These are phyloP conservation scores for Parnassius orleans DNA, from an alignment of 2,888 invertebrate species.

Conservation along the genomic window DNA sequence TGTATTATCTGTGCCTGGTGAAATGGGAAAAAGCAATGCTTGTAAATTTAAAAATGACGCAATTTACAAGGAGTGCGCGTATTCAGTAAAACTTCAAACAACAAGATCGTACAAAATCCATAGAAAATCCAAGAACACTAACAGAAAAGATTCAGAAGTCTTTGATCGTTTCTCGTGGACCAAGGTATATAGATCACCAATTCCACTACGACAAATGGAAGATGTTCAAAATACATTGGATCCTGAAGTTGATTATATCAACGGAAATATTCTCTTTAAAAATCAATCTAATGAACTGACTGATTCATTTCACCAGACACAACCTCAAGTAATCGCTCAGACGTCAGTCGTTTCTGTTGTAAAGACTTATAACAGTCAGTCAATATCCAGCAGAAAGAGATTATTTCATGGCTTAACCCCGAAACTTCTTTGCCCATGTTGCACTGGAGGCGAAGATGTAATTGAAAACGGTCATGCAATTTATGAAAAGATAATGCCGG, in stretches of 20 bases:
- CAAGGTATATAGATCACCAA: conserved; percentile 52
- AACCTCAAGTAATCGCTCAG: conserved; percentile 33
- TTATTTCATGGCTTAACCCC: conserved; percentile 36
- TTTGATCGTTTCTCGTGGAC: conserved; percentile 48
- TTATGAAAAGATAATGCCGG: conserved; percentile 36
- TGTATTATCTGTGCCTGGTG: neutral
- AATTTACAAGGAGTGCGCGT: conserved; percentile 61
- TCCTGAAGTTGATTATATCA: conserved; percentile 12
- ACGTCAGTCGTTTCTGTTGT: conserved; percentile 42
- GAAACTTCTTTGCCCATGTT: conserved; percentile 58
- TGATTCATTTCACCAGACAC: neutral
- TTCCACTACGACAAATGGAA: conserved; percentile 33
- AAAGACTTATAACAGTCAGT: conserved; percentile 29
- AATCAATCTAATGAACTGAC: conserved; percentile 1
- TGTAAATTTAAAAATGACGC: conserved; percentile 30
- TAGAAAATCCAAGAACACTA: conserved; percentile 8
- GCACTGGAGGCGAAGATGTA: conserved; percentile 48
- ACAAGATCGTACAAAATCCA: conserved; percentile 25
- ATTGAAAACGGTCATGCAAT: conserved; percentile 32
- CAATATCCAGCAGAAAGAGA: conserved; percentile 37
- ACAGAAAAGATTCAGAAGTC: conserved; percentile 29
- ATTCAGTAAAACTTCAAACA: conserved; percentile 31
- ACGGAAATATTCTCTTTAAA: conserved; percentile 8
- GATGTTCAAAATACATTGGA: conserved; percentile 13
- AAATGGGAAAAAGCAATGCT: conserved; percentile 26